These are phyloP conservation scores for Oikopleura vanhoeffeni DNA, from an alignment of 23 tunicate species.

Conservation along the genomic window DNA sequence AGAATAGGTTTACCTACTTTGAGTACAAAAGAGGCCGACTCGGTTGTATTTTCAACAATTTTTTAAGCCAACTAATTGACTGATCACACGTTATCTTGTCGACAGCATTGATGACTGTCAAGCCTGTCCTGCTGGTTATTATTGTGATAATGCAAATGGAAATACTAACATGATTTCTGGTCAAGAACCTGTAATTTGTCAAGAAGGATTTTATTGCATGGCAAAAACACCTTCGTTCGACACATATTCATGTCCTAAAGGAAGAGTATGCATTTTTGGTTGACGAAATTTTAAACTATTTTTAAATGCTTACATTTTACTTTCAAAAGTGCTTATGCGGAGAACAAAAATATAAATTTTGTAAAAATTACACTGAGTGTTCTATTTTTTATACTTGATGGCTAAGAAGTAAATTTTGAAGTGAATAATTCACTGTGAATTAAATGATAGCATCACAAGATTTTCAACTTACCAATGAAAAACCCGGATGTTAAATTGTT, in stretches of 20 bases:
- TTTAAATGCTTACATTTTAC: background rate
- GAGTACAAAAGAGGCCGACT: too few species aligned
- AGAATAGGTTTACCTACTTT: too few species aligned
- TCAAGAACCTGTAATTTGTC: background rate
- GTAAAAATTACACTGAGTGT: too few species aligned
- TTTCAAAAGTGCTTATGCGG: too few species aligned
- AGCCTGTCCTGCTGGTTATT: slow-evolving; percentile 28
- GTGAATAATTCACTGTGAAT: too few species aligned
- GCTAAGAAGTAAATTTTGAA: too few species aligned
- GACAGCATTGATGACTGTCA: background rate
- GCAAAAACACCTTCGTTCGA: background rate
- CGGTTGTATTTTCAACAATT: background rate
- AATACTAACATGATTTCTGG: background rate
- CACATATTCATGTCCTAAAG: background rate
- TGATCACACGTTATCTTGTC: background rate
- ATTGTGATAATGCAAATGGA: slow-evolving; percentile 40
- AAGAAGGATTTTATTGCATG: background rate
- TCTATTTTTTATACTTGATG: too few species aligned
- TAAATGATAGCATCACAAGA: too few species aligned
- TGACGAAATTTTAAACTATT: background rate
- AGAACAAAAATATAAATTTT: too few species aligned
- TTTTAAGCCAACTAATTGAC: background rate
- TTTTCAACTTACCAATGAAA: too few species aligned
- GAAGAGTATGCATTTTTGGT: too few species aligned
- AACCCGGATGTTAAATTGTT: too few species aligned